Evolutionary conservation across 53 echinoderm and acorn worm species (phyloP), one percentile per base, ranked within the genome.

Genomic region (Paracentrotus lividus): DNA sequence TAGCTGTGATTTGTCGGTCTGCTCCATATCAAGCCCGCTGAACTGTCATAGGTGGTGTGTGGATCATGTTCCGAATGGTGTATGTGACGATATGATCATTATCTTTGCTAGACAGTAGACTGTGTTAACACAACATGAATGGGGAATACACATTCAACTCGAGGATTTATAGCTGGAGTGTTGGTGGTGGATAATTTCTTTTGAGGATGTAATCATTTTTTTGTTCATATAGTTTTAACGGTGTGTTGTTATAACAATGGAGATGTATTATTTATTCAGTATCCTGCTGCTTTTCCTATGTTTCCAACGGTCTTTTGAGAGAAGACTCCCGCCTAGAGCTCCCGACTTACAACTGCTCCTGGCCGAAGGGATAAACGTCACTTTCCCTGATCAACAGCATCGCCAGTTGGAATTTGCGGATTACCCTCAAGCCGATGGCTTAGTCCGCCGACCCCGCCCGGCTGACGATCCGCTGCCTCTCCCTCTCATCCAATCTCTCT

Each of bases 341-440:
- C 85, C 38, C 21, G 51, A 53, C 43, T 51, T 88, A 23, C 33
- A 88, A 12, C 88, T 88, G 20, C 54, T 55, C 21, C 88, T 51
- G 21, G 53, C 33, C 13, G 33, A 57, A 38, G 88, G 88, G 15
- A 56, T 38, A 55, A 90, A 90, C 26, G 18, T 49, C 47, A 66
- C 90, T 45, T 65, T 90, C 20, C 64, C 66, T 13, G 65, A 44
- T 90, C 43, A 90, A 40, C n/a, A n/a, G n/a, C 64, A 23, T 6
- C 75, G 34, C 52, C 72, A 51, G 34, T 36, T 33, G 91, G 51
- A 52, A 43, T 65, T 90, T 61, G 90, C 43, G 54, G 90, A 65
- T 51, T 42, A 90, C 90, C 64, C 90, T 42, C 61, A 64, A 36
- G 16, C 90, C 27, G 90, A 90, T 65, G 64, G 90, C 90, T 90